Evolutionary conservation across 2,888 invertebrate species (phyloP).

Genomic region (Mayetiola destructor): DNA sequence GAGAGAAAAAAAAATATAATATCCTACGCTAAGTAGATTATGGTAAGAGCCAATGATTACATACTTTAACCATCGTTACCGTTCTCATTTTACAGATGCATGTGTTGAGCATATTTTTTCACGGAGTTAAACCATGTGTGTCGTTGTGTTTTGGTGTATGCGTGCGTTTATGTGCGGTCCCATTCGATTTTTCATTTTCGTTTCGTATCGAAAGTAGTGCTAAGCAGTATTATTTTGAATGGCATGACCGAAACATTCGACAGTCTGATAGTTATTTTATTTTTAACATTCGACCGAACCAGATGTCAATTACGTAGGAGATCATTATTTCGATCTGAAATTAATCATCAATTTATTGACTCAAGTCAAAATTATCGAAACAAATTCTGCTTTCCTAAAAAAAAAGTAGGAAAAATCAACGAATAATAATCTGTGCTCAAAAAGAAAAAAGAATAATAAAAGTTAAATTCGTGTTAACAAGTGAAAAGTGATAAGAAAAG

Average conservation of each 20-base stretch:
- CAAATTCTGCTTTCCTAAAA: too few relatives aligned
- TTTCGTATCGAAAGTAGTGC: neutral
- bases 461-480: neutral
- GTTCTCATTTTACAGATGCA: neutral
- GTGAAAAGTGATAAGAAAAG: too few relatives aligned
- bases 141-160: neutral
- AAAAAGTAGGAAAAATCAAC: too few relatives aligned
- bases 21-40: conserved; percentile 2
- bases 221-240: neutral
- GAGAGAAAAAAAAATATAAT: too few relatives aligned
- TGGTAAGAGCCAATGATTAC: conserved; percentile 9
- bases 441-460: too few relatives aligned
- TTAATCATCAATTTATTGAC: too few relatives aligned
- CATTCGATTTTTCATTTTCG: neutral
- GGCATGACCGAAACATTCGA: neutral
- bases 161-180: neutral
- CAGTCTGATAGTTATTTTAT: neutral
- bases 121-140: too few relatives aligned
- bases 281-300: neutral
- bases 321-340: too few relatives aligned
- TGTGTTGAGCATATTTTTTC: too few relatives aligned
- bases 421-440: too few relatives aligned
- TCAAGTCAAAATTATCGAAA: too few relatives aligned
- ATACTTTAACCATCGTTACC: neutral
- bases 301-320: neutral